These are phyloP conservation scores for Mesorhabditis spiculigera DNA, from an alignment of 2,888 invertebrate species.

Conservation along the genomic window DNA sequence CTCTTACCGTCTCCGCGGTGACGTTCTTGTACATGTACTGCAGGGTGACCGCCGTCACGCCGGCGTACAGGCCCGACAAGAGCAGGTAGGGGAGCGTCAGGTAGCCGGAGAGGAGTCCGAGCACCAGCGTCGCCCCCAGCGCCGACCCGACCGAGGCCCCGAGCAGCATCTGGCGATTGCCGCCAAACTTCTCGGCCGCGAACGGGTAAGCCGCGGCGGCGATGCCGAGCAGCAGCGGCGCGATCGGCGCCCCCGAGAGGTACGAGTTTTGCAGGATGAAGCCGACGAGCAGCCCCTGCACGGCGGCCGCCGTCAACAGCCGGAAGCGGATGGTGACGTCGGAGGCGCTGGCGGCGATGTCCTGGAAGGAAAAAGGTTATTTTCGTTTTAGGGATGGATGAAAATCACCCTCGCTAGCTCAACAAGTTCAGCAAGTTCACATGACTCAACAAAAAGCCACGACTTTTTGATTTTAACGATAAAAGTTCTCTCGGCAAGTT, in stretches of 20 bases:
- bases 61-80: slow-evolving; percentile 36
- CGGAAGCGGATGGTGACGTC: slow-evolving; percentile 28
- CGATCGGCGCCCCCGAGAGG: slow-evolving; percentile 34
- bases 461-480: not conserved
- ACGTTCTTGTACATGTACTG: slow-evolving; percentile 37
- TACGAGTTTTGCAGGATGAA: slow-evolving; percentile 32
- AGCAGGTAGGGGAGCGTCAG: slow-evolving; percentile 36
- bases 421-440: not conserved
- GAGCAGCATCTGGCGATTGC: slow-evolving; percentile 22
- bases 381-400: not conserved
- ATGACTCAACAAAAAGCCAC: no score
- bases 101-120: slow-evolving; percentile 29
- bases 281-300: slow-evolving; percentile 39
- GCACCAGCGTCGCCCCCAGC: slow-evolving; percentile 23
- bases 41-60: slow-evolving; percentile 27
- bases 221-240: slow-evolving; percentile 32
- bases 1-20: not conserved
- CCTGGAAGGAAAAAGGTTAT: not conserved
- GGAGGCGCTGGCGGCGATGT: slow-evolving; percentile 13
- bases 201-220: slow-evolving; percentile 29
- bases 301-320: slow-evolving; percentile 30
- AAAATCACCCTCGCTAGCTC: not conserved
- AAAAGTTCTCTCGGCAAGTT: no score
- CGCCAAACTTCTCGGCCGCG: slow-evolving; percentile 23
- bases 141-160: slow-evolving; percentile 35